Base-by-base conservation (phyloP, 2,888 invertebrate genomes). In the Eupeodes latifasciatus region DNA sequence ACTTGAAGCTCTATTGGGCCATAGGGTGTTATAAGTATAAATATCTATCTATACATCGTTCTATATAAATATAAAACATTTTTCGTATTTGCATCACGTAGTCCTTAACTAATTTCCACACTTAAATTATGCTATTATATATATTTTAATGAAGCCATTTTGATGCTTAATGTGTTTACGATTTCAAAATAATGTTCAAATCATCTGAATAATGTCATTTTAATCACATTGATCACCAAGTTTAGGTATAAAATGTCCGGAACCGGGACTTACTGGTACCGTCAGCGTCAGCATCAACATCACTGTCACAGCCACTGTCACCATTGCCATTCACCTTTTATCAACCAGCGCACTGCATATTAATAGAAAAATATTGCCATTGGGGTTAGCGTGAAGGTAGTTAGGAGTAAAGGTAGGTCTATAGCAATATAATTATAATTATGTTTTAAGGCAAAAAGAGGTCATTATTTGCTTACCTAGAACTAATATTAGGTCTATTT, bases 131-230 rank as follows among this genome's bases (percentile, higher is more conserved):
- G 61, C 59, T 4, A 47, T 59, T 34, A n/a, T 66, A 44, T 76
- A 64, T 34, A 81, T 74, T 61, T 81, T 72, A 81, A 85, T 81
- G 77, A 53, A 64, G 47, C 76, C 66, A 78, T 81, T 85, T 77
- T 69, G 55, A 81, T 77, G 72, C 61, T 71, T 55, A 59, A 77
- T 77, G 76, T 72, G 77, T 72, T 81, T 81, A 76, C 61, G 61
- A 78, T 81, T 72, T 72, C 77, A 62, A 74, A 81, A 77, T 81
- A 81, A 81, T 81, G 77, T 77, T 55, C 59, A 64, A 75, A 67
- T 72, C 77, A 72, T 77, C 53, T 74, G 40, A 85, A 72, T 81
- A 49, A 77, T 78, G 67, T 40, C 72, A 78, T 74, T 78, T 72
- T 78, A 81, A 81, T 81, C 40, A 44, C 55, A 81, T 75, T 64